Evolutionary conservation across 2,797 vertebrate genomes (phyloP).

Genomic region (Todus mexicanus): DNA sequence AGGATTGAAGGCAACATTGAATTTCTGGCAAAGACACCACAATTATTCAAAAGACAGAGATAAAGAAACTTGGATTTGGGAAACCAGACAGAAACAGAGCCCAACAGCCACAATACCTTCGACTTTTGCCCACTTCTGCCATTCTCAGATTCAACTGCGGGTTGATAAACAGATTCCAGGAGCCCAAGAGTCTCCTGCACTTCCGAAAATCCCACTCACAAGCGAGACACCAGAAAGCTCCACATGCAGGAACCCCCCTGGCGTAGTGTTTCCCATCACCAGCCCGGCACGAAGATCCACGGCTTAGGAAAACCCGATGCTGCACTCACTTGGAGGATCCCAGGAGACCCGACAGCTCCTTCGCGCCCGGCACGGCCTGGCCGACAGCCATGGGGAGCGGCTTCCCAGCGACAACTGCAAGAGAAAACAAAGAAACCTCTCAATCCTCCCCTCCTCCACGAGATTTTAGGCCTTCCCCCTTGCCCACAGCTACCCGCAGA

Average conservation of each 20-base stretch:
- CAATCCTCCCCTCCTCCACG: fast-evolving
- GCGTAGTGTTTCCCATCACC: fast-evolving
- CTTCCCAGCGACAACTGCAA: conserved; percentile 78
- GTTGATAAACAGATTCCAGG: neutral
- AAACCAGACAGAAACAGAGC: fast-evolving
- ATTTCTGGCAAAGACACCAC: neutral
- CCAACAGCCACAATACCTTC: neutral
- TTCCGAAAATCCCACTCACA: neutral
- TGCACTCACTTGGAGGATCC: conserved; percentile 83
- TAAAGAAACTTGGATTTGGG: neutral
- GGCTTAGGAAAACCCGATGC: neutral
- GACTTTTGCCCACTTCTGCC: neutral
- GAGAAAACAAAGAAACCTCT: neutral
- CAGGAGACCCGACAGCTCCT: conserved; percentile 89
- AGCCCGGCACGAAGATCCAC: neutral
- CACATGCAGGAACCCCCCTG: fast-evolving
- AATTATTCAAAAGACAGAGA: neutral
- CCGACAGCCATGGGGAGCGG: conserved; percentile 80
- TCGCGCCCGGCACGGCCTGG: conserved; percentile 79
- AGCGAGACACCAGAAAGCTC: neutral
- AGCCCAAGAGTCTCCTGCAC: neutral
- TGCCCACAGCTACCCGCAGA: neutral
- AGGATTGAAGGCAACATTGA: neutral
- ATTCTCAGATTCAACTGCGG: fast-evolving
- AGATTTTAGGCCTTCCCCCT: neutral